Percentiles rank a stretch among this genome's conserved stretches.
phyloP scores from a whole-genome alignment of 2,888 invertebrate species.

The Celastrina argiolus region DNA sequence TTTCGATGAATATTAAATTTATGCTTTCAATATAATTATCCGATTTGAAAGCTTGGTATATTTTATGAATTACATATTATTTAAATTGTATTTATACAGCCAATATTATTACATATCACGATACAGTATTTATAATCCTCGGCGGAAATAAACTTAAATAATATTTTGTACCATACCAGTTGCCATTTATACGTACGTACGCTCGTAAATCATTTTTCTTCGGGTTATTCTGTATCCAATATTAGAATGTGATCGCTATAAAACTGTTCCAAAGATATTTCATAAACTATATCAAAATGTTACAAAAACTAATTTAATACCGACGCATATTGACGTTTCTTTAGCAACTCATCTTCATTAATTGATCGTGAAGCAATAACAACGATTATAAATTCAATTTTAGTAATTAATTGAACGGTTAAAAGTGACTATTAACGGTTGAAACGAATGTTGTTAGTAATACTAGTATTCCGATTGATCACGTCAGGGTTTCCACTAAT shows the following conservation, averaged over 20 bases:
- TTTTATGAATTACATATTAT: neutral
- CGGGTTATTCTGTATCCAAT: too few species aligned
- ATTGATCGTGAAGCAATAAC: conserved; percentile 11
- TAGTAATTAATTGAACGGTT: conserved; percentile 1
- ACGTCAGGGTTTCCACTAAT: neutral
- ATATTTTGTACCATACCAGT: too few species aligned
- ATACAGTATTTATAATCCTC: too few species aligned
- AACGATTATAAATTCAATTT: conserved; percentile 9
- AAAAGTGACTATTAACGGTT: conserved; percentile 2
- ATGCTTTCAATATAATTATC: neutral
- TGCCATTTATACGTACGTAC: too few species aligned
- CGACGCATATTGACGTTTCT: neutral
- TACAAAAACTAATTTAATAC: neutral
- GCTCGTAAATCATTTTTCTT: too few species aligned
- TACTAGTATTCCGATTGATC: neutral
- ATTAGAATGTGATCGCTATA: neutral
- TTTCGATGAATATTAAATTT: neutral
- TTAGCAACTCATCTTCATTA: neutral
- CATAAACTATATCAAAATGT: neutral
- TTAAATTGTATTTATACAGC: neutral
- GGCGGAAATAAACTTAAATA: too few species aligned
- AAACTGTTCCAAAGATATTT: neutral
- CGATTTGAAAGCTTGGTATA: neutral
- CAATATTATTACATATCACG: too few species aligned
- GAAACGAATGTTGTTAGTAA: conserved; percentile 2